Evolutionary conservation across 1,140 invertebrate genomes (phyloP), one percentile per base, ranked within the genome.

Genomic region (Phthorimaea operculella): DNA sequence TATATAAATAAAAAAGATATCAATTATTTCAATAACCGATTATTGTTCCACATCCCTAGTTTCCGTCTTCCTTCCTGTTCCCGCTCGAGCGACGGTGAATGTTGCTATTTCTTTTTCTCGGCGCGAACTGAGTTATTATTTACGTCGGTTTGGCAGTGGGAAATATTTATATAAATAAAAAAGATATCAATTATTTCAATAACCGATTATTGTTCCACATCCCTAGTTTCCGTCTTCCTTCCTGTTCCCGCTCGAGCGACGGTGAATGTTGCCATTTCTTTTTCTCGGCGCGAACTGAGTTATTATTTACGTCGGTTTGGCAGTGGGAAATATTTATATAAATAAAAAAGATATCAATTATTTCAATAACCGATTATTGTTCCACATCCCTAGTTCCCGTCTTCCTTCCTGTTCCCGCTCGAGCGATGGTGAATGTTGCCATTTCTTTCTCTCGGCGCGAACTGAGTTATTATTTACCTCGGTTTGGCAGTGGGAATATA

Each of bases 1-100:
- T 28, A 54, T 55, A 60, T 71, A 65, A 62, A 71, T 71, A 66
- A 72, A 69, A 63, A 59, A 61, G 55, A 54, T 57, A 57, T n/a
- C n/a, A 39, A 10, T 9, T 5, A 39, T 39, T 39, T 39, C 1
- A 9, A 12, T n/a, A n/a, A n/a, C n/a, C n/a, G n/a, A n/a, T n/a
- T n/a, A n/a, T n/a, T n/a, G n/a, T n/a, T n/a, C n/a, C n/a, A n/a
- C n/a, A n/a, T n/a, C n/a, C 4, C 10, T 9, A 10, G 36, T 9
- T 12, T 39, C 36, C 36, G 10, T 39, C n/a, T 39, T 39, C 36
- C 36, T 10, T 39, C n/a, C n/a, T n/a, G 36, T 39, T 39, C 36
- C n/a, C n/a, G 36, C 36, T 10, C 10, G 36, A n/a, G n/a, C 10
- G 3, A 39, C 3, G n/a, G 36, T 39, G n/a, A 12, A 39, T 39